phyloP scores from a whole-genome alignment of 2,888 invertebrate species.

The Sycophila texana region DNA sequence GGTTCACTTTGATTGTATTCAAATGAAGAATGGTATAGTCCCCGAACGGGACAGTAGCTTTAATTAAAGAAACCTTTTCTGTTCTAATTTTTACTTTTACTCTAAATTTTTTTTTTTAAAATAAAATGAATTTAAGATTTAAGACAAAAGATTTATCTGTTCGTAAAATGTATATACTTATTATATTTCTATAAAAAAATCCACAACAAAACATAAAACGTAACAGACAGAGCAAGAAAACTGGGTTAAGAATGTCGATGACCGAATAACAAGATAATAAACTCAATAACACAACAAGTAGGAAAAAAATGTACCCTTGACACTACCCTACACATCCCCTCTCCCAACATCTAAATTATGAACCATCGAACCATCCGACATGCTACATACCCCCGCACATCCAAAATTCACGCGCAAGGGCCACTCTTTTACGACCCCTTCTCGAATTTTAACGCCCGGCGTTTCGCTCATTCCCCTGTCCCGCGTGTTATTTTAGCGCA shows the following conservation, averaged over 20 bases:
- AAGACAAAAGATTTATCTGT: not conserved
- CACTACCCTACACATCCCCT: no score
- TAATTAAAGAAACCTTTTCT: no score
- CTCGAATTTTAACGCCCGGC: constrained; percentile 45
- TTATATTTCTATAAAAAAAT: not conserved
- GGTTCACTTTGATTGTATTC: no score
- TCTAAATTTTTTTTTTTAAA: no score
- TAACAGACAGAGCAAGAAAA: not conserved
- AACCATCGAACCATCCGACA: constrained; percentile 1
- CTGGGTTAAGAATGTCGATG: no score
- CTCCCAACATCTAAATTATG: constrained; percentile 27
- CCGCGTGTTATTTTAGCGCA: not conserved
- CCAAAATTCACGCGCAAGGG: constrained; percentile 21
- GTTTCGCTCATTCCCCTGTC: constrained; percentile 35
- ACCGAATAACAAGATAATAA: no score
- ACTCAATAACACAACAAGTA: no score
- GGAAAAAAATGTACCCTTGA: no score
- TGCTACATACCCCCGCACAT: not conserved
- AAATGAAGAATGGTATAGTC: not conserved
- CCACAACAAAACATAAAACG: not conserved
- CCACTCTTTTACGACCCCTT: constrained; percentile 35
- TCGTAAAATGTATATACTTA: not conserved
- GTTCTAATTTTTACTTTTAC: no score
- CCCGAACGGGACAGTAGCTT: not conserved
- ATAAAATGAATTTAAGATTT: no score